Evolutionary conservation across 1,140 invertebrate genomes (phyloP), one percentile per base, ranked within the genome.

Genomic region (Cepaea nemoralis): DNA sequence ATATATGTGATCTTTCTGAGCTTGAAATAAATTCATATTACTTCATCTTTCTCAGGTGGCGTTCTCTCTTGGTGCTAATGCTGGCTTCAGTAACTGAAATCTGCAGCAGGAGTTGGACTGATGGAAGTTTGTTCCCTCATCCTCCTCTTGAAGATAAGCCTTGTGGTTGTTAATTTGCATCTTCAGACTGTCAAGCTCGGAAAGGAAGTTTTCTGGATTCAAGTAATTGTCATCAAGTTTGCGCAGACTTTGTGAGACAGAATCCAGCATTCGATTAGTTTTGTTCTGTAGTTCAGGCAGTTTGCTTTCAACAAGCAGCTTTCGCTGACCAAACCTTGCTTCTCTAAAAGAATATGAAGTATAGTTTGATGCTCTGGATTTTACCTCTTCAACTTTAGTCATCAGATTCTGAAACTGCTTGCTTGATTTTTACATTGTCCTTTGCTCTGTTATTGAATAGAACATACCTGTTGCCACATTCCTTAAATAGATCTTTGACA

Each of bases 371-470:
- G 10, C 59, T 63, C n/a, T 63, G 8, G n/a, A 14, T 16, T 63
- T 2, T 63, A 63, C n/a, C 33, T 63, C 59, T 6, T 2, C 59
- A 6, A 63, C 27, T 31, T 63, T 63, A 2, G 59, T 31, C 59
- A 63, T 63, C n/a, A 63, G 33, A 31, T 31, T 63, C n/a, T 31
- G 27, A 1, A 63, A 31, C 59, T 63, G 59, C 33, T 63, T n/a
- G 8, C 22, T 63, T 63, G 6, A 63, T 31, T 63, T 31, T n/a
- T 63, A 12, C 27, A 31, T 0, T 31, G 3, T 70, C 69, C 10
- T 70, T 70, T 70, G 69, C 27, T n/a, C n/a, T 70, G 31, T 75
- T 75, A 14, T 75, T 55, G 16, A 75, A 50, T 22, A 75, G n/a
- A 3, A 75, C 73, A 45, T 22, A 45, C 50, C 73, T 45, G n/a